Conservation (phyloP, 2,113 vertebrate species). For the Mesocricetus auratus region DNA sequence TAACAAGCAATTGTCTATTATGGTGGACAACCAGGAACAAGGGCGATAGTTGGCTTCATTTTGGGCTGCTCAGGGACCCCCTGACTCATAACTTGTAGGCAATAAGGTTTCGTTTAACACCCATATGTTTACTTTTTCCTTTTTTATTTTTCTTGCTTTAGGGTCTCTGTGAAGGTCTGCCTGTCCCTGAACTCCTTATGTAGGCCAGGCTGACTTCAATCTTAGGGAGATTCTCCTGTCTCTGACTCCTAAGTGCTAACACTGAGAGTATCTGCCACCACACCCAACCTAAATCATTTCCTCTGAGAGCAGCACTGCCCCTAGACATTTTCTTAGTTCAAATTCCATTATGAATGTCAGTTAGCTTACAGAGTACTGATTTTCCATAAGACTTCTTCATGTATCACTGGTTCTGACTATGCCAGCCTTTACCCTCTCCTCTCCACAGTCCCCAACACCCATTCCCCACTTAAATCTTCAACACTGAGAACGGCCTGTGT, state of each 20-base stretch:
- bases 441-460: no score
- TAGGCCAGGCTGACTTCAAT: background rate
- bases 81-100: background rate
- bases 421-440: no score
- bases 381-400: background rate
- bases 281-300: background rate
- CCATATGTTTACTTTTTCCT: rapidly evolving
- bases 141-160: background rate
- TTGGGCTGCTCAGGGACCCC: background rate
- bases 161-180: background rate
- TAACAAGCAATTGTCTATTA: rapidly evolving
- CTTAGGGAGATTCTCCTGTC: rapidly evolving
- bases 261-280: rapidly evolving
- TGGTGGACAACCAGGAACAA: background rate
- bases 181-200: background rate
- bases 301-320: rapidly evolving
- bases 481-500: no score
- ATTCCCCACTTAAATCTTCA: no score
- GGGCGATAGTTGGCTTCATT: background rate
- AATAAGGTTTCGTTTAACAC: background rate
- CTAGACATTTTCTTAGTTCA: background rate
- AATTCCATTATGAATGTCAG: background rate
- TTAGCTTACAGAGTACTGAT: background rate
- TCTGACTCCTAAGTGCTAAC: rapidly evolving
- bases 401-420: background rate